A percentile compares a stretch with the other conserved stretches of the same genome.
Conservation (phyloP, 2,888 invertebrate genomes). For the Rhingia rostrata region DNA sequence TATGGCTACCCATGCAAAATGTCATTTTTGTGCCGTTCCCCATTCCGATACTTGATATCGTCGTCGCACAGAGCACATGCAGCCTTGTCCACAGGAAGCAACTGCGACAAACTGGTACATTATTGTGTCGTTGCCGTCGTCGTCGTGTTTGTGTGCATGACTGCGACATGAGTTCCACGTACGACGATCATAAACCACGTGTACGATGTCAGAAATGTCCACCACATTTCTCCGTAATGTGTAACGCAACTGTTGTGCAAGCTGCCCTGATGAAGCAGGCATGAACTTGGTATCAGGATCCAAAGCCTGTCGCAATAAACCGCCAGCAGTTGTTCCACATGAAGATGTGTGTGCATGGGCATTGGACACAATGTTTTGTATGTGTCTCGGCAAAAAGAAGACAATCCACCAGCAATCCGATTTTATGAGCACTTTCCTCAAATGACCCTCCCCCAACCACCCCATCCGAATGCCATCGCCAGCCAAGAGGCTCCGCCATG, state of each 20-base stretch:
- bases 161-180: constrained; percentile 73
- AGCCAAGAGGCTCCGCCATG: constrained; percentile 33
- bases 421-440: constrained; percentile 69
- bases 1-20: constrained; percentile 72
- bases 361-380: constrained; percentile 31
- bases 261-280: too few relatives aligned
- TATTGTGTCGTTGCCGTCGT: constrained; percentile 57
- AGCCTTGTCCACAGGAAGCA: constrained; percentile 61
- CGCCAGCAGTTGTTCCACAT: constrained; percentile 15
- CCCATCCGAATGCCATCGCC: background rate
- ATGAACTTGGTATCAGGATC: constrained; percentile 5
- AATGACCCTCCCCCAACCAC: constrained; percentile 20
- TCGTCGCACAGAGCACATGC: constrained; percentile 5
- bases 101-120: constrained; percentile 73
- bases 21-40: constrained; percentile 62
- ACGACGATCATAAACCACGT: constrained; percentile 73
- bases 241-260: constrained; percentile 68
- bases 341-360: constrained; percentile 37
- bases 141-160: constrained; percentile 46
- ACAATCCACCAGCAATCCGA: constrained; percentile 66
- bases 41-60: constrained; percentile 39
- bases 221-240: constrained; percentile 60
- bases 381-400: constrained; percentile 30
- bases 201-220: constrained; percentile 72
- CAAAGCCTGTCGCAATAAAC: background rate